Percentiles rank a stretch among this genome's conserved stretches.
Conservation (phyloP, 2,888 invertebrate species). For the Rotaria socialis region DNA sequence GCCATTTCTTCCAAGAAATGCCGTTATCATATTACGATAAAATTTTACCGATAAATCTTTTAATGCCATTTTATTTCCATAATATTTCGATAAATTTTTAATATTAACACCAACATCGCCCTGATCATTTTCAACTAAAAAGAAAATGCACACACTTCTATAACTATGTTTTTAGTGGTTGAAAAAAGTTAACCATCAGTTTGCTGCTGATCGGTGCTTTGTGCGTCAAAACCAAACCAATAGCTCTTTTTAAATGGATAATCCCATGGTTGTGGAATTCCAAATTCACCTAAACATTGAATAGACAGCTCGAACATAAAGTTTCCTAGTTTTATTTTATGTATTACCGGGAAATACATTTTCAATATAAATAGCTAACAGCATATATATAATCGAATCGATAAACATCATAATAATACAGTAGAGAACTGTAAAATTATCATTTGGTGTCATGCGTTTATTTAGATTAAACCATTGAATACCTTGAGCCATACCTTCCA, state of each 20-base stretch:
- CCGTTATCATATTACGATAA: slow-evolving; percentile 76
- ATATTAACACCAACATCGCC: slow-evolving; percentile 32
- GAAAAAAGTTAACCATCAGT: no score
- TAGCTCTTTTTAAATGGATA: slow-evolving; percentile 62
- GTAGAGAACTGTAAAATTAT: slow-evolving; percentile 64
- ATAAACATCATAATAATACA: slow-evolving; percentile 69
- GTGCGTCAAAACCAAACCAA: slow-evolving; percentile 60
- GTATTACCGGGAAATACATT: slow-evolving; percentile 62
- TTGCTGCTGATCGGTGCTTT: neutral
- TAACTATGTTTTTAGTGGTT: no score
- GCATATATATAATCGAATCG: slow-evolving; percentile 65
- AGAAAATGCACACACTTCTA: neutral
- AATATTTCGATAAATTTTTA: slow-evolving; percentile 41
- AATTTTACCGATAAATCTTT: slow-evolving; percentile 71
- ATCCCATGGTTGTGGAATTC: slow-evolving; percentile 65
- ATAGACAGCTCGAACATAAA: no score
- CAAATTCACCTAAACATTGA: slow-evolving; percentile 54
- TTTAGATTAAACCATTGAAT: slow-evolving; percentile 65
- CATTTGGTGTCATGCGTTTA: slow-evolving; percentile 63
- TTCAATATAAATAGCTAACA: slow-evolving; percentile 66
- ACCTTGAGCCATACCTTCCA: slow-evolving; percentile 69
- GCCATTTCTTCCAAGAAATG: slow-evolving; percentile 80
- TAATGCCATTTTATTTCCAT: slow-evolving; percentile 65
- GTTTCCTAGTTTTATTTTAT: no score
- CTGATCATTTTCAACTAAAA: neutral